Percentiles rank a stretch among this genome's conserved stretches.
Conservation (phyloP, 2,113 vertebrate genomes). For the Bambusicola thoracicus region DNA sequence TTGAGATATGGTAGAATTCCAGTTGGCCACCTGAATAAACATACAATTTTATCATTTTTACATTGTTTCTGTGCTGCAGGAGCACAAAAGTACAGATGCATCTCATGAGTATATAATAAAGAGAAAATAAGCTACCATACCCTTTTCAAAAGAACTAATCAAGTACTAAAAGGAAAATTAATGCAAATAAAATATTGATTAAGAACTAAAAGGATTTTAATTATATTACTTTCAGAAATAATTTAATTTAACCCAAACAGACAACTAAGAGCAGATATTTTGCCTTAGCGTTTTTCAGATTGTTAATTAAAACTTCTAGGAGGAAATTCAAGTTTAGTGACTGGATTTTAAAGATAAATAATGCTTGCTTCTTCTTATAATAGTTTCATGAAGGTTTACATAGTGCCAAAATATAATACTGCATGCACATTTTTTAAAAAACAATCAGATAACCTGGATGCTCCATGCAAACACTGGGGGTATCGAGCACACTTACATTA, state of each 20-base stretch:
- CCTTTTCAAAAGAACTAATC: constrained; percentile 62
- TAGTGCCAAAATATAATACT: constrained; percentile 26
- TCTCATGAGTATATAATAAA: constrained; percentile 23
- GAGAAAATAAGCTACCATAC: constrained; percentile 31
- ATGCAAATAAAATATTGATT: constrained; percentile 82
- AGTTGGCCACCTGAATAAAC: neutral
- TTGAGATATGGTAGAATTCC: neutral
- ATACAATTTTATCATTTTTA: neutral
- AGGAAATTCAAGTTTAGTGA: constrained; percentile 70
- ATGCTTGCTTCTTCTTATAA: constrained; percentile 60
- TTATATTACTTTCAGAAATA: constrained; percentile 79
- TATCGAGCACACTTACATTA: constrained; percentile 46
- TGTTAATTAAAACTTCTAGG: constrained; percentile 77
- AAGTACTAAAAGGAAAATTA: constrained; percentile 68
- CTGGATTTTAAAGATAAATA: constrained; percentile 72
- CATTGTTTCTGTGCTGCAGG: neutral
- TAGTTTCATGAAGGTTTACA: constrained; percentile 25
- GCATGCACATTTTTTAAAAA: constrained; percentile 15
- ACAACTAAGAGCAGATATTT: constrained; percentile 73
- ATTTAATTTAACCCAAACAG: constrained; percentile 79
- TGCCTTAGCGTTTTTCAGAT: constrained; percentile 69
- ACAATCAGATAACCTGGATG: constrained; percentile 26
- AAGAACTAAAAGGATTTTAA: constrained; percentile 81
- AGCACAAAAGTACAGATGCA: neutral
- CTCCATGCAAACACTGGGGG: neutral